Evolutionary conservation across 2,113 vertebrate species (phyloP).

Genomic region (Poeciliopsis turrubarensis): DNA sequence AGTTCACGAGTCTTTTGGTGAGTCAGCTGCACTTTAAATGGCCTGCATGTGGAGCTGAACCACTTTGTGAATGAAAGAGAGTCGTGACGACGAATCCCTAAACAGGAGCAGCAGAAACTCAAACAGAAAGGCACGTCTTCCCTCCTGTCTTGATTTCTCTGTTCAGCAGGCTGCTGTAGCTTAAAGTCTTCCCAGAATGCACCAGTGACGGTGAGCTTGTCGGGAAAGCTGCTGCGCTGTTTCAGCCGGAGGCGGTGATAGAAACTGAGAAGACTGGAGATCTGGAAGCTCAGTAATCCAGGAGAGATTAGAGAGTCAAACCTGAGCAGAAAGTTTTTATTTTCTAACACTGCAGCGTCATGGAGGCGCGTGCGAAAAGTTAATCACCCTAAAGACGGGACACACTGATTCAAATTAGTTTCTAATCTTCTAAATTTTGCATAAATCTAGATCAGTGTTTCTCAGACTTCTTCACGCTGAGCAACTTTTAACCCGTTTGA

Average conservation of each 20-base stretch:
- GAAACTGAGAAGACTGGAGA: constrained; percentile 40
- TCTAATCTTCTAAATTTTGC: too few species aligned
- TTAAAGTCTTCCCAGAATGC: constrained; percentile 56
- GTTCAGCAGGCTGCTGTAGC: constrained; percentile 16
- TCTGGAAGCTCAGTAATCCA: constrained; percentile 38
- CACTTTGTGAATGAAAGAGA: constrained; percentile 1
- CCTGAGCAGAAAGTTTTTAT: constrained; percentile 21
- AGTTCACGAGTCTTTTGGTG: too few species aligned
- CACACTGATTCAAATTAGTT: too few species aligned
- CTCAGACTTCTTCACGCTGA: too few species aligned
- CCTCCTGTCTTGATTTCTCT: not conserved
- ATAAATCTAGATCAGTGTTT: too few species aligned
- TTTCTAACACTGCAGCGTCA: too few species aligned
- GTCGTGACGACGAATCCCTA: not conserved
- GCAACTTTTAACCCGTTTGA: too few species aligned
- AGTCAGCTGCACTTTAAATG: not conserved
- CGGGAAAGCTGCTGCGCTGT: not conserved
- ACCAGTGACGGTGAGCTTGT: constrained; percentile 23
- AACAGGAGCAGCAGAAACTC: constrained; percentile 18
- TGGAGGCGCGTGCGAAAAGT: too few species aligned
- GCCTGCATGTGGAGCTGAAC: constrained; percentile 1
- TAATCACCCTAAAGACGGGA: too few species aligned
- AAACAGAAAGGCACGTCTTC: constrained; percentile 35
- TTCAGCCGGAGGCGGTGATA: constrained; percentile 45
- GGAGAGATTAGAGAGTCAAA: constrained; percentile 33